A percentile compares a stretch with the other conserved stretches of the same genome.
Evolutionary conservation across 2,113 vertebrate species (phyloP).

Genomic region (Dendrocopos noguchii): DNA sequence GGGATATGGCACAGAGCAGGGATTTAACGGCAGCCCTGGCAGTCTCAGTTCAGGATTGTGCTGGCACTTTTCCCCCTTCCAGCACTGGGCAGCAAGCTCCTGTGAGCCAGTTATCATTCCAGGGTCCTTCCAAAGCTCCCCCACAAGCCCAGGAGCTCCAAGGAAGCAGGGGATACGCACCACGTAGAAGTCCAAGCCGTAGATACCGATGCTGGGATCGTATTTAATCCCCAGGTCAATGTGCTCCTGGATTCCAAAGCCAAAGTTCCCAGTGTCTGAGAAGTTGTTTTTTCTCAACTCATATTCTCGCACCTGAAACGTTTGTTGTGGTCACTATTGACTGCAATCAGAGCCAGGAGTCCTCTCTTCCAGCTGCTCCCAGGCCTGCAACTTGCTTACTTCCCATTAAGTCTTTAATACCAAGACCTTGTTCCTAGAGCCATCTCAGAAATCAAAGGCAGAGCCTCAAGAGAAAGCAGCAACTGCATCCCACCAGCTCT

Average conservation of each 20-base stretch:
- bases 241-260: constrained; percentile 98
- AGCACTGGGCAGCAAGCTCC: not conserved
- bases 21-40: not conserved
- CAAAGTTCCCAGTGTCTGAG: constrained; percentile 97
- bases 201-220: constrained; percentile 98
- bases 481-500: rapidly evolving
- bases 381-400: rapidly evolving
- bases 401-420: rapidly evolving
- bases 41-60: not conserved
- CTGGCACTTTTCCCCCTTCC: not conserved
- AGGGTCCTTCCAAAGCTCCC: not conserved
- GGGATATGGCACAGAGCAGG: not conserved
- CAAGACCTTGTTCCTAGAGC: not conserved
- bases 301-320: constrained; percentile 91
- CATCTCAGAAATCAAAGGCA: not conserved
- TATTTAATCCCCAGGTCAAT: constrained; percentile 99
- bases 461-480: not conserved
- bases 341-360: not conserved
- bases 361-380: not conserved
- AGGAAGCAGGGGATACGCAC: constrained; percentile 70
- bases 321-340: not conserved
- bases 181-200: constrained; percentile 98
- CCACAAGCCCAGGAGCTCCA: not conserved
- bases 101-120: rapidly evolving
- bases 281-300: constrained; percentile 98